phyloP scores from a whole-genome alignment of 2,797 vertebrate species.

The Parauchenoglanis ngamensis region DNA sequence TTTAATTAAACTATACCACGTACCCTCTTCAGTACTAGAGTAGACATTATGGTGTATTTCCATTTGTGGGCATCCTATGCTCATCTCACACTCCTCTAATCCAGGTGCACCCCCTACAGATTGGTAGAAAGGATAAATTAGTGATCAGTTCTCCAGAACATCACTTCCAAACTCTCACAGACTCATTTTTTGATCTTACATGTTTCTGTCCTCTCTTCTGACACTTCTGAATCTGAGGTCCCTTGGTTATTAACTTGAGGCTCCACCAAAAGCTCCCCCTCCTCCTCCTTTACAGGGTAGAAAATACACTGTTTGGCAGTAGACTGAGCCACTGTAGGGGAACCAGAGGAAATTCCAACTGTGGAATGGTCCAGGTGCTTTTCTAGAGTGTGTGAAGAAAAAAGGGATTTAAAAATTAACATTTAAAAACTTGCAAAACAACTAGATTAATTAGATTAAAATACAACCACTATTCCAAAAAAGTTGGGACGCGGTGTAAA shows the following conservation, averaged over 20 bases:
- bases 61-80: constrained; percentile 48
- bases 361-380: constrained; percentile 14
- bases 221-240: constrained; percentile 33
- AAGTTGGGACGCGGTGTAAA: too few relatives aligned
- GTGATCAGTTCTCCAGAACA: not conserved
- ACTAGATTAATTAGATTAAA: not conserved
- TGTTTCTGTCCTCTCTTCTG: constrained; percentile 21
- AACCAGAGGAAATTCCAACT: constrained; percentile 45
- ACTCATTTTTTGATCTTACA: constrained; percentile 8
- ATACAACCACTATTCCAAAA: not conserved
- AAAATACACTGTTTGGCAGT: constrained; percentile 75
- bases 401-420: constrained; percentile 27
- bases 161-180: not conserved
- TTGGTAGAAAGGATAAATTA: not conserved
- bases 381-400: not conserved
- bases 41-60: constrained; percentile 58
- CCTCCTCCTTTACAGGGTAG: constrained; percentile 80
- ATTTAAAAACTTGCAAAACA: not conserved
- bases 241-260: constrained; percentile 51
- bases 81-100: constrained; percentile 60
- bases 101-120: constrained; percentile 37
- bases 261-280: constrained; percentile 71
- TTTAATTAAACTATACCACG: constrained; percentile 30
- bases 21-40: constrained; percentile 66
- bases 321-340: constrained; percentile 58